These are phyloP conservation scores for Alouatta palliata DNA, from an alignment of 2,113 vertebrate species.

Conservation along the genomic window DNA sequence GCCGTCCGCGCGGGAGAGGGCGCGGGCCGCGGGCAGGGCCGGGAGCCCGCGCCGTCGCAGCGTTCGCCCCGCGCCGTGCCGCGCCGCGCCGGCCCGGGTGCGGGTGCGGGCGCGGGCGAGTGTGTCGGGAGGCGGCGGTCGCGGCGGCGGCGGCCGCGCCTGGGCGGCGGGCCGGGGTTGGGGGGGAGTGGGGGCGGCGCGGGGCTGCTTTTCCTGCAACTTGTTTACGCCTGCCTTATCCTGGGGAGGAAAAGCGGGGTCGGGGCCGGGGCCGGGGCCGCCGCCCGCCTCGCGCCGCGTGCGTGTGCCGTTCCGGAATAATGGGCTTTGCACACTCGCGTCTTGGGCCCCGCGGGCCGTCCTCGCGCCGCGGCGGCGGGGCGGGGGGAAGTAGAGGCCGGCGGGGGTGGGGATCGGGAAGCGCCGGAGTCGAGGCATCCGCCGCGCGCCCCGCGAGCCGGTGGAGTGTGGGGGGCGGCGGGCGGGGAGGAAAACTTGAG, in stretches of 20 bases:
- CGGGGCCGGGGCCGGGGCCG: background rate
- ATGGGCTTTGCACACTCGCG: constrained; percentile 56
- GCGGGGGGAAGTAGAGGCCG: constrained; percentile 70
- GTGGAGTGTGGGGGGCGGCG: background rate
- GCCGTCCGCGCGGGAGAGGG: constrained; percentile 49
- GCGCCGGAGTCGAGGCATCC: constrained; percentile 66
- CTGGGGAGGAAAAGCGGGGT: background rate
- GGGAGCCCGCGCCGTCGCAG: constrained; percentile 59
- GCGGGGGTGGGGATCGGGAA: constrained; percentile 70
- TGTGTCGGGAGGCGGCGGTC: constrained; percentile 24
- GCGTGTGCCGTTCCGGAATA: constrained; percentile 48
- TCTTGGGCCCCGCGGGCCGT: constrained; percentile 67
- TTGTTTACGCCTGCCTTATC: constrained; percentile 67
- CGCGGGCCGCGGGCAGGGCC: constrained; percentile 24
- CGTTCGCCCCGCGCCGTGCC: constrained; percentile 52
- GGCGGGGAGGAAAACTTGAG: constrained; percentile 55
- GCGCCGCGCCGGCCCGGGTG: constrained; percentile 62
- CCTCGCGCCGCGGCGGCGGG: constrained; percentile 60
- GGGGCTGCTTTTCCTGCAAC: constrained; percentile 65
- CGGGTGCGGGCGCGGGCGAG: constrained; percentile 49
- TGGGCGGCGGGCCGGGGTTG: too few relatives aligned
- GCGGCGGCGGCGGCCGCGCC: constrained; percentile 22
- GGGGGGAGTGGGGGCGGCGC: background rate
- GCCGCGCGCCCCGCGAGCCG: constrained; percentile 65
- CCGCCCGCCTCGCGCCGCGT: constrained; percentile 38